Evolutionary conservation across 2,888 invertebrate genomes (phyloP).

Genomic region (Megastigmus dorsalis): DNA sequence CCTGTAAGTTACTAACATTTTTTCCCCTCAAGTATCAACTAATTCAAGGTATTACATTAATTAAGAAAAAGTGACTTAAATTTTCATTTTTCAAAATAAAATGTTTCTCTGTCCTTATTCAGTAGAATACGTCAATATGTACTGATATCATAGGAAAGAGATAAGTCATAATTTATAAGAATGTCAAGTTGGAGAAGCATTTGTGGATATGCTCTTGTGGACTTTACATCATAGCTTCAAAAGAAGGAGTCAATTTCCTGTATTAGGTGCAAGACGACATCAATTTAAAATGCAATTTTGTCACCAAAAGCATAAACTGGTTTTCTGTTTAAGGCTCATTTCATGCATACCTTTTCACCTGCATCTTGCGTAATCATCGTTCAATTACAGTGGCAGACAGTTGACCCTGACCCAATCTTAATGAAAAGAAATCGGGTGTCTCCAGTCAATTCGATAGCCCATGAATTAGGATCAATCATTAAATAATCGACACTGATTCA

Average conservation of each 20-base stretch:
- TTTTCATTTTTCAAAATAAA: no score
- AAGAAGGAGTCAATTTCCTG: conserved; percentile 2
- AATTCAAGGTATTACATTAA: no score
- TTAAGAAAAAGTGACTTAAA: no score
- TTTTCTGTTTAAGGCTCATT: conserved; percentile 50
- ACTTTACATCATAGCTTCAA: not conserved
- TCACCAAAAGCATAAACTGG: conserved; percentile 33
- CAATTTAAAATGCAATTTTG: conserved; percentile 8
- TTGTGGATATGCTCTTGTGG: not conserved
- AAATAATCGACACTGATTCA: conserved; percentile 26
- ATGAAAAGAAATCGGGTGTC: conserved; percentile 48
- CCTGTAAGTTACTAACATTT: no score
- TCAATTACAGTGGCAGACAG: conserved; percentile 49
- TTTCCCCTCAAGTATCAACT: no score
- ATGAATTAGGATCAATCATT: conserved; percentile 41
- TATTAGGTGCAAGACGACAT: not conserved
- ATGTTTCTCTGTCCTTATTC: no score
- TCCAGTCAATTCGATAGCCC: conserved; percentile 18
- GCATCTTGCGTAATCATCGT: conserved; percentile 48
- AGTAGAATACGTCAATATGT: not conserved
- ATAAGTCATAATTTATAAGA: conserved; percentile 26
- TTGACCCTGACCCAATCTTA: conserved; percentile 55
- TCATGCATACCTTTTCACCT: conserved; percentile 52
- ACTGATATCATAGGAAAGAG: conserved; percentile 17
- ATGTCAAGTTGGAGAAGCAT: no score